A percentile compares a stretch with the other conserved stretches of the same genome.
Evolutionary conservation across 2,113 vertebrate species (phyloP).

Genomic region (Campylorhamphus procurvoides): DNA sequence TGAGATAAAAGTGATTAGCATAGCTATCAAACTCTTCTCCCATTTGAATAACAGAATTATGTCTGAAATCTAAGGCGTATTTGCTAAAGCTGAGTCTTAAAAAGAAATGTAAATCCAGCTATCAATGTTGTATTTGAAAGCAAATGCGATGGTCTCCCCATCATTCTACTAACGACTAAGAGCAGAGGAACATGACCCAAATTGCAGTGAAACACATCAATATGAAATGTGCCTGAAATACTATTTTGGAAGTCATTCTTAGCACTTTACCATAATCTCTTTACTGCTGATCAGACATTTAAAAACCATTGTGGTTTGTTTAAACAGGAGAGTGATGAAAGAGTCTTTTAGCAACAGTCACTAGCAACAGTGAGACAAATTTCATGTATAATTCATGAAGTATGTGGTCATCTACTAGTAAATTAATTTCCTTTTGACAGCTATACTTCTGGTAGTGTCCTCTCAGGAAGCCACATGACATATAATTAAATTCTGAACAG

Average conservation of each 20-base stretch:
- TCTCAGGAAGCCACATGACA: slow-evolving; percentile 73
- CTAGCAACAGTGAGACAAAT: slow-evolving; percentile 60
- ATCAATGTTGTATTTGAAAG: slow-evolving; percentile 60
- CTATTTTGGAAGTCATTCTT: slow-evolving; percentile 64
- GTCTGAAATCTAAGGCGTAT: slow-evolving; percentile 75
- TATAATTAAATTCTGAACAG: slow-evolving; percentile 80
- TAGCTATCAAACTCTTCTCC: slow-evolving; percentile 85
- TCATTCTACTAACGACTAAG: slow-evolving; percentile 40
- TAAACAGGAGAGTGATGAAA: slow-evolving; percentile 74
- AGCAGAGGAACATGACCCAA: slow-evolving; percentile 49
- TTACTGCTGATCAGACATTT: slow-evolving; percentile 71
- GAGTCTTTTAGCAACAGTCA: slow-evolving; percentile 74
- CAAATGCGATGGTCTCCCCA: slow-evolving; percentile 8
- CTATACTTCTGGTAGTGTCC: slow-evolving; percentile 70
- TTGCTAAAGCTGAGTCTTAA: slow-evolving; percentile 67
- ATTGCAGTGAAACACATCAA: slow-evolving; percentile 21
- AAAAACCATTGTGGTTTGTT: slow-evolving; percentile 75
- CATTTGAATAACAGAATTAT: slow-evolving; percentile 86
- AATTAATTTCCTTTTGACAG: slow-evolving; percentile 80
- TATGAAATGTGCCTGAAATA: slow-evolving; percentile 27
- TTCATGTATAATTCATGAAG: slow-evolving; percentile 82
- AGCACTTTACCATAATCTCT: slow-evolving; percentile 59
- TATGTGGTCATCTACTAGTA: slow-evolving; percentile 75
- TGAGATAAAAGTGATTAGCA: slow-evolving; percentile 89
- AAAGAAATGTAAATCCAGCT: slow-evolving; percentile 78